Conservation (phyloP, 2,797 vertebrate genomes). For the Tolypeutes matacus region DNA sequence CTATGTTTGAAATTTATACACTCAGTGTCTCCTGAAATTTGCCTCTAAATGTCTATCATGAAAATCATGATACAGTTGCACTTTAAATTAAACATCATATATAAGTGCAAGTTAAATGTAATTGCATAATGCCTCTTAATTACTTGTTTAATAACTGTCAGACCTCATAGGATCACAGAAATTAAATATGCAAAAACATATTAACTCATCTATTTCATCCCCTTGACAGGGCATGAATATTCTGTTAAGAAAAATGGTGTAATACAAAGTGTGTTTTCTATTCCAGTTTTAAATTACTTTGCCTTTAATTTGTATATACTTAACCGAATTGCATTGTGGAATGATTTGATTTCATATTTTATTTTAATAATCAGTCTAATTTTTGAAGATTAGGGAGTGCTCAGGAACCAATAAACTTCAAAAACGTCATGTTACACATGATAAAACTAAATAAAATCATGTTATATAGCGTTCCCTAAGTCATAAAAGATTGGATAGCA, state of each 20-base stretch:
- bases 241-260: slow-evolving; percentile 15
- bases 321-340: neutral
- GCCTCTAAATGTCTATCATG: slow-evolving; percentile 19
- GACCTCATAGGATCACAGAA: slow-evolving; percentile 58
- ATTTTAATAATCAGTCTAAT: neutral
- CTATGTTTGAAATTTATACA: neutral
- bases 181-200: slow-evolving; percentile 61
- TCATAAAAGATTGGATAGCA: neutral
- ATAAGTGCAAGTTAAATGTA: slow-evolving; percentile 54
- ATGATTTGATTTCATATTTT: neutral
- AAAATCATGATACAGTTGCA: slow-evolving; percentile 49
- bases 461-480: neutral
- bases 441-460: neutral
- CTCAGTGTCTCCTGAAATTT: neutral
- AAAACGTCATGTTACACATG: neutral
- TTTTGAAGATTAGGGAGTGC: neutral
- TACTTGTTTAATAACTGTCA: slow-evolving; percentile 74
- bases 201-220: slow-evolving; percentile 42
- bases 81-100: slow-evolving; percentile 67
- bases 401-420: neutral
- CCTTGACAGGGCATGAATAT: slow-evolving; percentile 24
- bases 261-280: neutral
- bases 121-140: slow-evolving; percentile 72
- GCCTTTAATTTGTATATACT: neutral
- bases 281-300: neutral